Conservation (phyloP, 2,888 invertebrate genomes). For the Schizotus pectinicornis region DNA sequence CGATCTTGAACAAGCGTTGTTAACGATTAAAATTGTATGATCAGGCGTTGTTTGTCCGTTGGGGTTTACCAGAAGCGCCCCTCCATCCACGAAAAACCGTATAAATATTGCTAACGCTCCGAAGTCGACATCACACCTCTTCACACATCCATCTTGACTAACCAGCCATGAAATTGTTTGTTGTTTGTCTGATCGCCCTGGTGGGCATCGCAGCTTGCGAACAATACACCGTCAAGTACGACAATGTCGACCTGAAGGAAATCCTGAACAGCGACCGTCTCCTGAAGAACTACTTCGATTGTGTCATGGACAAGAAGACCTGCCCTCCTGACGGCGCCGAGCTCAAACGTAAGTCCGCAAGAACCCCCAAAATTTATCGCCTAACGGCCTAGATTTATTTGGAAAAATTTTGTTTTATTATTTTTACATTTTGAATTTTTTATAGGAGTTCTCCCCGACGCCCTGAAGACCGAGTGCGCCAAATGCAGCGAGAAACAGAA, state of each 20-base stretch:
- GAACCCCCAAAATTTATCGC: not conserved
- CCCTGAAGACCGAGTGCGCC: slow-evolving; percentile 66
- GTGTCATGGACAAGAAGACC: slow-evolving; percentile 67
- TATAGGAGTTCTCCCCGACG: slow-evolving; percentile 71
- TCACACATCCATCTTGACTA: too few species aligned
- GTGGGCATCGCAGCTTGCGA: slow-evolving; percentile 33
- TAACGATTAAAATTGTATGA: too few species aligned
- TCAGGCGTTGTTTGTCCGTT: too few species aligned
- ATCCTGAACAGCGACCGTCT: slow-evolving; percentile 70
- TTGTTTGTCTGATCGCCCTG: slow-evolving; percentile 10
- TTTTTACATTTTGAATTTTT: slow-evolving; percentile 32
- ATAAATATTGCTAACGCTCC: too few species aligned
- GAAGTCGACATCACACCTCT: too few species aligned
- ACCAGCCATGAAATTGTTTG: slow-evolving; percentile 12
- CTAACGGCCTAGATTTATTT: too few species aligned
- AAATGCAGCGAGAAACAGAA: slow-evolving; percentile 71
- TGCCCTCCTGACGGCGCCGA: slow-evolving; percentile 74
- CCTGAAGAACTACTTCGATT: slow-evolving; percentile 71
- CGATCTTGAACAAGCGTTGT: too few species aligned
- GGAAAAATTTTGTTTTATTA: not conserved
- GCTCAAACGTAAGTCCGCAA: slow-evolving; percentile 58
- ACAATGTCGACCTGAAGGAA: slow-evolving; percentile 71
- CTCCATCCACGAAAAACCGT: too few species aligned
- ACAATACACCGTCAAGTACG: slow-evolving; percentile 72
- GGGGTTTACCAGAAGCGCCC: too few species aligned